Conservation (phyloP, 2,888 invertebrate species). For the Lasius platythorax region DNA sequence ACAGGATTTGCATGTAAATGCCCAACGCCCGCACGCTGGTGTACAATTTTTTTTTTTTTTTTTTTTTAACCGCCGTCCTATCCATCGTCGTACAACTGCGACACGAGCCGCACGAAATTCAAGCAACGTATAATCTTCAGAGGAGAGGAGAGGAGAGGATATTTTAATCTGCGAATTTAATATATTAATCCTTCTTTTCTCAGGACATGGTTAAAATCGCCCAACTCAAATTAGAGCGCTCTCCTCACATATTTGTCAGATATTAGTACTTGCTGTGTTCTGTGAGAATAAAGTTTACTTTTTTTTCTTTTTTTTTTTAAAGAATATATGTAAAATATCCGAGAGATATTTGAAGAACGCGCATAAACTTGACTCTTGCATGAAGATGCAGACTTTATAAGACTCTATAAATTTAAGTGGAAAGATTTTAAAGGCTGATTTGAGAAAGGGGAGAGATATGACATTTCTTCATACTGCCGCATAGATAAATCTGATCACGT, state of each 20-base stretch:
- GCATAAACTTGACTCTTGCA: neutral
- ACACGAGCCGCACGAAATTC: slow-evolving; percentile 44
- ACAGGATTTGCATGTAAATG: slow-evolving; percentile 47
- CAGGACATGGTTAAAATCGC: neutral
- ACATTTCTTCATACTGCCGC: neutral
- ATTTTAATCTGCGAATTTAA: slow-evolving; percentile 32
- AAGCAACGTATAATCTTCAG: neutral
- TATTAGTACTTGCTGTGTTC: neutral
- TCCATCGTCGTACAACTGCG: slow-evolving; percentile 1
- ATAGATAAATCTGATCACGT: neutral
- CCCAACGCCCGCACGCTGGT: neutral
- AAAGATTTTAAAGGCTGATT: neutral
- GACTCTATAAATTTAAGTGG: neutral
- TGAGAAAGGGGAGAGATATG: neutral
- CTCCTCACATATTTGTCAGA: neutral
- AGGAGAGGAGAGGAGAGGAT: neutral
- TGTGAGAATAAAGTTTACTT: neutral
- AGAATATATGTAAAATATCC: neutral
- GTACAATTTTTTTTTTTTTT: neutral
- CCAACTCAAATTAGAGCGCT: slow-evolving; percentile 1
- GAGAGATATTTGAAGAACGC: neutral
- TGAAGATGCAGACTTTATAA: slow-evolving; percentile 18
- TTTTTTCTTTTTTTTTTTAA: neutral
- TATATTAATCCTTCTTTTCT: slow-evolving; percentile 11
- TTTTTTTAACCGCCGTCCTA: slow-evolving; percentile 9